A percentile compares a stretch with the other conserved stretches of the same genome.
Evolutionary conservation across 1,140 invertebrate genomes (phyloP).

Genomic region (Heterodera schachtii): DNA sequence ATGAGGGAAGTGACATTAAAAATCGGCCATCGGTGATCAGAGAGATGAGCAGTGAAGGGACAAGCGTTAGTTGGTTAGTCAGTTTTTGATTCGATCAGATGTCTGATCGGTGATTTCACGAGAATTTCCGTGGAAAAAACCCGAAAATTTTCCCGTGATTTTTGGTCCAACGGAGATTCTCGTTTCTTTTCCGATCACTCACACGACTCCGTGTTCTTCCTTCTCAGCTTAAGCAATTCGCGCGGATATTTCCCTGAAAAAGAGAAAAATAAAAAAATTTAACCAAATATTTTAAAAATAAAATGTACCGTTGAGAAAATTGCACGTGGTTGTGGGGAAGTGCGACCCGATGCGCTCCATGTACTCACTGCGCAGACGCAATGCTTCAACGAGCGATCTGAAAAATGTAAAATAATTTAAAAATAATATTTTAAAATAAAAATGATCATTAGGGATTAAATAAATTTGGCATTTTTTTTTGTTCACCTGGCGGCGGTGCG

Average conservation of each 20-base stretch:
- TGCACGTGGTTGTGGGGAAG: constrained; percentile 59
- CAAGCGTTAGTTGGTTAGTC: neutral
- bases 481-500: constrained; percentile 44
- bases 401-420: neutral
- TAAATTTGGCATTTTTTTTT: neutral
- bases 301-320: constrained; percentile 47
- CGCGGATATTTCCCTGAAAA: constrained; percentile 51
- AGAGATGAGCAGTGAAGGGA: neutral
- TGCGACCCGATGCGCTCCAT: constrained; percentile 60
- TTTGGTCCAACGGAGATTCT: neutral
- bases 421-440: neutral
- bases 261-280: neutral
- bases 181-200: constrained; percentile 31
- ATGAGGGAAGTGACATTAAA: no score
- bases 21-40: neutral
- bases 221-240: constrained; percentile 59
- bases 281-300: neutral
- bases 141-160: neutral
- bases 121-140: neutral
- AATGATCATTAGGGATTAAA: neutral
- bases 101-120: constrained; percentile 5
- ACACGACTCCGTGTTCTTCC: constrained; percentile 64
- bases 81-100: neutral
- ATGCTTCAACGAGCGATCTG: constrained; percentile 54
- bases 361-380: constrained; percentile 57